phyloP scores from a whole-genome alignment of 2,888 invertebrate genomes.

The Phragmatobia fuliginosa region DNA sequence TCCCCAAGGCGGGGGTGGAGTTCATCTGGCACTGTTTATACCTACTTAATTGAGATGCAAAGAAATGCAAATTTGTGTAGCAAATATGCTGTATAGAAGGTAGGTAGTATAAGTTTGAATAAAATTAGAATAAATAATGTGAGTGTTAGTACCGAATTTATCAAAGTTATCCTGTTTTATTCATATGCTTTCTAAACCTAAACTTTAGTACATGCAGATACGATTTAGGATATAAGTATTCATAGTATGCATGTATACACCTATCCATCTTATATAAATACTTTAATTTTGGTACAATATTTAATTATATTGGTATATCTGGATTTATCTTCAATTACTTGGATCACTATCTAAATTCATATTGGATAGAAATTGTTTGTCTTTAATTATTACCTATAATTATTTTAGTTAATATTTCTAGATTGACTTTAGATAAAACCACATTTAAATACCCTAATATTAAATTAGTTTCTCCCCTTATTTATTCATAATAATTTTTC shows the following conservation, averaged over 20 bases:
- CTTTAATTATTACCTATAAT: too few relatives aligned
- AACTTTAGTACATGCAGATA: too few relatives aligned
- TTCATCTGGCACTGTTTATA: conserved; percentile 53
- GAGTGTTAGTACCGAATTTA: conserved; percentile 1
- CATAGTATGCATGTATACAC: too few relatives aligned
- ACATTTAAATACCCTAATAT: neutral
- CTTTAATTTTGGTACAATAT: neutral
- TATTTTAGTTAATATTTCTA: too few relatives aligned
- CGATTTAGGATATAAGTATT: neutral
- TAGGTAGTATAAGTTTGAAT: conserved; percentile 18
- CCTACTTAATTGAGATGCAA: conserved; percentile 59
- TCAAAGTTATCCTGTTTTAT: neutral
- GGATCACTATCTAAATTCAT: neutral
- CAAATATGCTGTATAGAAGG: conserved; percentile 40
- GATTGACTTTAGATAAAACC: too few relatives aligned
- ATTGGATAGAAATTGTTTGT: too few relatives aligned
- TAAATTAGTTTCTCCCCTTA: neutral
- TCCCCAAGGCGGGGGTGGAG: conserved; percentile 52
- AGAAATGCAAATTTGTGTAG: conserved; percentile 62
- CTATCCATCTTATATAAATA: neutral
- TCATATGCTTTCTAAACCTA: neutral
- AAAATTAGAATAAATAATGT: conserved; percentile 14
- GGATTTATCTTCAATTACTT: neutral
- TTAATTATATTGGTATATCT: neutral
- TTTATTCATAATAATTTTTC: neutral